These are phyloP conservation scores for Atta texana DNA, from an alignment of 1,140 invertebrate genomes.

Conservation along the genomic window DNA sequence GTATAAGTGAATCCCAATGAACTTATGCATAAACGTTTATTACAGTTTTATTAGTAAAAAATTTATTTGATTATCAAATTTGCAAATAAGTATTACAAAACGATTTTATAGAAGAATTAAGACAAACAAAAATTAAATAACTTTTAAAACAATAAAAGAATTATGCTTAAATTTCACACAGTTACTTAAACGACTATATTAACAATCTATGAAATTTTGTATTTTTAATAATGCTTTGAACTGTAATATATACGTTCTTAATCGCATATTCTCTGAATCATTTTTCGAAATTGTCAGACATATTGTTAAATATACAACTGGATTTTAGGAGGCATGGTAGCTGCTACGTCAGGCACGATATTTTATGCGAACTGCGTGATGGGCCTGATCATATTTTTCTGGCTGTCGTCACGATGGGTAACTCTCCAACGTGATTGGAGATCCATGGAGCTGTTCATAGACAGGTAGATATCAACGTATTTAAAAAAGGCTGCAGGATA, in stretches of 20 bases:
- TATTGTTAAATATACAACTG: neutral
- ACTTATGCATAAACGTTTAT: no score
- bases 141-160: no score
- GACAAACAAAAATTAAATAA: no score
- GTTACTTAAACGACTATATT: no score
- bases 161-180: no score
- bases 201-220: no score
- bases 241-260: neutral
- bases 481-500: neutral
- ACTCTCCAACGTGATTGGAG: conserved; percentile 83
- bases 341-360: conserved; percentile 85
- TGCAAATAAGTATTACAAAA: no score
- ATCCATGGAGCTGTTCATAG: conserved; percentile 83
- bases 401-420: conserved; percentile 83
- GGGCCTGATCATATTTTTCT: conserved; percentile 82
- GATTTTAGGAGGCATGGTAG: conserved; percentile 83
- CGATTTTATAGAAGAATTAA: no score
- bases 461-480: conserved; percentile 76
- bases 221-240: no score
- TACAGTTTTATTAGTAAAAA: no score
- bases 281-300: neutral
- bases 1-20: no score
- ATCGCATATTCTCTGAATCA: neutral
- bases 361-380: conserved; percentile 86
- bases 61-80: no score